Evolutionary conservation across 64 coral and sea anemone species (phyloP), one percentile per base, ranked within the genome.

Genomic region (Dendrophyllia cribrosa): DNA sequence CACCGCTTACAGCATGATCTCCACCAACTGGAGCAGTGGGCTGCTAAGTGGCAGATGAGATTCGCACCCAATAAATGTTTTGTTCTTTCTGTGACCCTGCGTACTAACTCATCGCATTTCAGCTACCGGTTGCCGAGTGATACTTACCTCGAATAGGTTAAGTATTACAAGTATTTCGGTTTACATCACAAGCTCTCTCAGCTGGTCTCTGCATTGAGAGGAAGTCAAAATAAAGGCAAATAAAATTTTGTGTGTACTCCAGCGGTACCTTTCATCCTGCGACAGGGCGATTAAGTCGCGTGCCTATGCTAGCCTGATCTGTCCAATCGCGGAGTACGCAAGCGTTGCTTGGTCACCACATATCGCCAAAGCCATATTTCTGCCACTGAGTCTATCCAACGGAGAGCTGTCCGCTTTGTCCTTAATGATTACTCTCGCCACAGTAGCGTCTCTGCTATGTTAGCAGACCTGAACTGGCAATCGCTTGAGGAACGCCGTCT

Each of bases 171-270:
- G 16, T 51, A 86, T 52, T 26, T 86, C 59, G 65, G 81, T 85
- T 15, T 85, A 66, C 59, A 85, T 82, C 14, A 20, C 79, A 61
- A 82, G 55, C 63, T 20, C 79, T 61, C 79, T 82, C 63, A 82
- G 55, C 79, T 82, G 79, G 79, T 55, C 55, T 24, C 50, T 26
- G 70, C 62, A 88, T 8, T 74, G 86, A 0, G 86, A 74, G 66
- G 69, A 0, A 69, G 86, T 88, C 72, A 88, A 51, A 66, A 88
- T 56, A 88, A 88, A 89, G 62, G 88, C 88, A 78, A 89, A 26
- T 60, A 89, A 75, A 89, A 19, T 79, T 75, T 89, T 89, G 74
- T 58, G 88, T n/a, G 87, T 89, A n/a, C 87, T 89, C 4, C 70
- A 88, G 86, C 69, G 49, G 69, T 1, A 6, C 68, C 26, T 88